Evolutionary conservation across 1,140 invertebrate species (phyloP), one percentile per base, ranked within the genome.

Genomic region (Mya arenaria): DNA sequence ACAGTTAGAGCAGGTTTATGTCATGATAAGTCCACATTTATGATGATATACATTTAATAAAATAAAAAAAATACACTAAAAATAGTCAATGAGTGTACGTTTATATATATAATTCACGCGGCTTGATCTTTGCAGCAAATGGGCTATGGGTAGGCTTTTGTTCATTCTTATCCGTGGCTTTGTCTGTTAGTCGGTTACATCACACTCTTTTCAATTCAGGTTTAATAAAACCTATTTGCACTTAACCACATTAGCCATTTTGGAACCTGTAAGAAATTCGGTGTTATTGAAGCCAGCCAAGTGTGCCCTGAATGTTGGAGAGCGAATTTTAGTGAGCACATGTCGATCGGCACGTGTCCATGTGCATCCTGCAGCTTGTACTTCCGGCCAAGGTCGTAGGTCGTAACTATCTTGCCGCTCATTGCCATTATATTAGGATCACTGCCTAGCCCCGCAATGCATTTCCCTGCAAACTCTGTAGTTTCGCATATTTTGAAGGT

Each of bases 381-480:
- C n/a, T 28, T 36, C 19, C 86, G 63, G 32, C 88, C 92, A 4
- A 93, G 60, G 39, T 92, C 92, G 25, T 85, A 88, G 19, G 90
- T 85, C 23, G 89, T 56, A 65, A 92, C 66, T 68, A 93, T 86
- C 58, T 84, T 83, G 17, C 90, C 90, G 32, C 87, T 86, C 63
- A 92, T 92, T 56, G 88, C 85, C 82, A 92, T 91, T 41, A 90
- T 68, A 17, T 52, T 25, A 19, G 41, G n/a, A 30, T 58, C 89
- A 25, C 55, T 63, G 28, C 89, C 90, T 23, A 92, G 62, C 19
- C 78, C 41, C 23, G 86, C 89, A 15, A 92, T 85, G 41, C 87
- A 89, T 73, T 86, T 87, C 69, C 91, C 91, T 15, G 87, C 71
- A 83, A 85, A 92, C 84, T 92, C 90, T 55, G 83, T 48, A 23